These are phyloP conservation scores for Tolmerus cingulatus DNA, from an alignment of 2,888 invertebrate genomes.

Conservation along the genomic window DNA sequence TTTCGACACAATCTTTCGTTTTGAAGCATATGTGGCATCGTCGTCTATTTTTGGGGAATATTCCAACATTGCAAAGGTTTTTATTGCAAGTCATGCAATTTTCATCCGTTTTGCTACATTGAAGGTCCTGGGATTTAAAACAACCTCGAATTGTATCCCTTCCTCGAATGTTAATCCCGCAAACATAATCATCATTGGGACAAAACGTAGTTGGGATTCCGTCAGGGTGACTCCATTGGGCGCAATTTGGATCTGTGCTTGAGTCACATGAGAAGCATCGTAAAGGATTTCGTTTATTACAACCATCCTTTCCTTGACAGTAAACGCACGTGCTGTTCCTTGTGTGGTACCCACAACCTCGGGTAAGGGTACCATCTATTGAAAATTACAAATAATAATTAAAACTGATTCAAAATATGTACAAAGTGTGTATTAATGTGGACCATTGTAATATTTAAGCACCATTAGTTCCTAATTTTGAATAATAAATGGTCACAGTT, in stretches of 20 bases:
- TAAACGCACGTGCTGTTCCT: conserved; percentile 5
- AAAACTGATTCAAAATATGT: too few relatives aligned
- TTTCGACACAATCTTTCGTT: conserved; percentile 46
- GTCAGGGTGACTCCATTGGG: conserved; percentile 36
- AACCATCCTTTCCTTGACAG: conserved; percentile 39
- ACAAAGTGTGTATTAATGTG: too few relatives aligned
- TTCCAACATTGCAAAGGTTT: conserved; percentile 51
- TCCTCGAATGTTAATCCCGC: conserved; percentile 44
- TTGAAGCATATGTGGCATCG: conserved; percentile 53
- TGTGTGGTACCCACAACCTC: background rate
- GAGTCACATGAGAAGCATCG: conserved; percentile 50
- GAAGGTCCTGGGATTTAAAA: conserved; percentile 48
- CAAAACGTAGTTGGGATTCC: conserved; percentile 41
- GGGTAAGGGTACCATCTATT: background rate
- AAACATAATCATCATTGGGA: conserved; percentile 43
- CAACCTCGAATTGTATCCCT: conserved; percentile 46
- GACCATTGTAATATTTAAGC: too few relatives aligned
- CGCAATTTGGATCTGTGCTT: conserved; percentile 45
- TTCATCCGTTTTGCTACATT: conserved; percentile 20
- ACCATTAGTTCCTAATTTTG: too few relatives aligned
- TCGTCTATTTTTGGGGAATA: conserved; percentile 51
- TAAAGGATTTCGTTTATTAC: conserved; percentile 47
- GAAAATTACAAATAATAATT: background rate
- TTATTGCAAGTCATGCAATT: conserved; percentile 48
- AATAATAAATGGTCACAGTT: too few relatives aligned